phyloP scores from a whole-genome alignment of 2,888 invertebrate species.

The Chalcis sispes region DNA sequence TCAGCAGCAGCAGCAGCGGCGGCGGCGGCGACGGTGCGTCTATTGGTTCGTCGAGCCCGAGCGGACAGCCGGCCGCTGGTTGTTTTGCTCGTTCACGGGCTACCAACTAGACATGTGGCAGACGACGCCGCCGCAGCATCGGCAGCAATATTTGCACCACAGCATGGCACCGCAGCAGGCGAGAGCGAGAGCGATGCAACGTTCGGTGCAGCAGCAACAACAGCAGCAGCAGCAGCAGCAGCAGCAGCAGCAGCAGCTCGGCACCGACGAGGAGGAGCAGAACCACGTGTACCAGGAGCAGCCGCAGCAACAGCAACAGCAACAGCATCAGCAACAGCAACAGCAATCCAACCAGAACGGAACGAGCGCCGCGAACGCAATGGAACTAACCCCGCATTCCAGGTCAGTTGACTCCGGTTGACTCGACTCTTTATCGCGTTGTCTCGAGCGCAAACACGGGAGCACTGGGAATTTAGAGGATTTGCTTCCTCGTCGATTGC shows the following conservation, averaged over 20 bases:
- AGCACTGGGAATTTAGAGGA: too few species aligned
- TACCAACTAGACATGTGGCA: conserved; percentile 55
- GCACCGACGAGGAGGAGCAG: not conserved
- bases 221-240: not conserved
- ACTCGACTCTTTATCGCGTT: too few species aligned
- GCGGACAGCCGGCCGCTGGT: too few species aligned
- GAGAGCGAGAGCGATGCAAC: not conserved
- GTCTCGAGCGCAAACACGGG: too few species aligned
- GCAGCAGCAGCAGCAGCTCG: not conserved
- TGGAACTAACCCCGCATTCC: too few species aligned
- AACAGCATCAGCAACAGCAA: not conserved
- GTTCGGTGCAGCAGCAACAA: not conserved
- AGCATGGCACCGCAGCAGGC: conserved; percentile 27
- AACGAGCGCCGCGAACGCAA: too few species aligned
- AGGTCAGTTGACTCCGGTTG: too few species aligned
- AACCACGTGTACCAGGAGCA: not conserved
- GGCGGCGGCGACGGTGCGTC: not conserved
- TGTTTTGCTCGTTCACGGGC: not conserved
- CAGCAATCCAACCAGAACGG: not conserved
- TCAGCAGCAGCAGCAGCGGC: too few species aligned
- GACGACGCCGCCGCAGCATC: conserved; percentile 53
- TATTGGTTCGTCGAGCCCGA: not conserved
- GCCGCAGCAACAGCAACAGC: not conserved
- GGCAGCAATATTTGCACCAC: not conserved
- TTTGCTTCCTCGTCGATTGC: too few species aligned